phyloP scores from a whole-genome alignment of 2,113 vertebrate genomes.

The Turdus rufiventris region DNA sequence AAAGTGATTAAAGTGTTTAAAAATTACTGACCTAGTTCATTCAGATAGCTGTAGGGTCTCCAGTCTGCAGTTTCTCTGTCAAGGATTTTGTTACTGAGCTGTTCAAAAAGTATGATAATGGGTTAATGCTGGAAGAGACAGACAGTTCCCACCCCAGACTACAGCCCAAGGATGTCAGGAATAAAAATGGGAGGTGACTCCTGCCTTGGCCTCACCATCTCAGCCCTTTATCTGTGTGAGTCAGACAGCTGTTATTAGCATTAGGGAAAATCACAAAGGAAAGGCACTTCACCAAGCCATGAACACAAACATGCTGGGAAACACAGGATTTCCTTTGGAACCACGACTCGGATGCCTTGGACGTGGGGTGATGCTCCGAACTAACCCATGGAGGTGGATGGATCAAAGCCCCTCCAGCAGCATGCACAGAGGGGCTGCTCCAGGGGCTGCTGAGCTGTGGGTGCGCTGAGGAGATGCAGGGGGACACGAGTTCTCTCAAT shows the following conservation, averaged over 20 bases:
- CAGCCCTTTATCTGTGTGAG: background rate
- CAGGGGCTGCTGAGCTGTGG: background rate
- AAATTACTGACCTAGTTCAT: slow-evolving; percentile 88
- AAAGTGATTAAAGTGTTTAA: slow-evolving; percentile 41
- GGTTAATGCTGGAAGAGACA: slow-evolving; percentile 57
- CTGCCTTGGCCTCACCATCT: background rate
- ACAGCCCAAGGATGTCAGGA: background rate
- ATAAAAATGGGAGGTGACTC: background rate
- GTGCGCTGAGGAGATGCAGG: background rate
- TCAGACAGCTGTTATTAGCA: background rate
- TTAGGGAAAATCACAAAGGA: slow-evolving; percentile 51
- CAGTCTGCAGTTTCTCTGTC: slow-evolving; percentile 85
- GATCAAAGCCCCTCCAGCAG: background rate
- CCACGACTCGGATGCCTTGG: accelerated
- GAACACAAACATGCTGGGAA: slow-evolving; percentile 42
- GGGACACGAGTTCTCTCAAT: slow-evolving; percentile 8
- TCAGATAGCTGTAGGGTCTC: slow-evolving; percentile 93
- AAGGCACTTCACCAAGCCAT: slow-evolving; percentile 14
- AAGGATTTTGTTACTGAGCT: slow-evolving; percentile 86
- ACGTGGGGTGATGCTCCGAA: background rate
- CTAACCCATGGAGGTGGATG: background rate
- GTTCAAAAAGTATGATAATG: slow-evolving; percentile 74
- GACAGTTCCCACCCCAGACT: slow-evolving; percentile 35
- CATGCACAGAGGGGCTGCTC: background rate
- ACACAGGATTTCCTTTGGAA: background rate